These are phyloP conservation scores for Taurulus bubalis DNA, from an alignment of 2,113 vertebrate species.

Conservation along the genomic window DNA sequence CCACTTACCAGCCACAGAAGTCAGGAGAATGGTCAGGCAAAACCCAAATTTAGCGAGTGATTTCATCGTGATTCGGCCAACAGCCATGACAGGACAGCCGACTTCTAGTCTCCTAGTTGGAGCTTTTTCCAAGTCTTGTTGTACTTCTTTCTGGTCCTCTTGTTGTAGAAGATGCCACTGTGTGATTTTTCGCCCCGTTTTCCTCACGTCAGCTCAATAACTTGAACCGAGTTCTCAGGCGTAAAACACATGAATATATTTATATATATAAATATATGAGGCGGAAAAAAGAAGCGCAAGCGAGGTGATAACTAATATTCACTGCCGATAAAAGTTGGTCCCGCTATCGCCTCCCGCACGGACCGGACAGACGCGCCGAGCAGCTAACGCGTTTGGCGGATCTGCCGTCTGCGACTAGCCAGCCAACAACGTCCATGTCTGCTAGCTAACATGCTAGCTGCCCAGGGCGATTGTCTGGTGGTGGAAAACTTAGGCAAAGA, in stretches of 20 bases:
- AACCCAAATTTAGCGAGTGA: conserved; percentile 68
- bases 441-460: conserved; percentile 73
- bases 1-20: conserved; percentile 78
- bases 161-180: neutral
- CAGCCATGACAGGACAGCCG: conserved; percentile 47
- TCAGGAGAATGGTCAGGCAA: conserved; percentile 73
- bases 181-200: neutral
- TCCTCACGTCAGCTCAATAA: conserved; percentile 64
- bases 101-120: conserved; percentile 44
- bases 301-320: neutral
- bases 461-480: conserved; percentile 60
- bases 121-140: conserved; percentile 35
- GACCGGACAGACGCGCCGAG: conserved; percentile 13
- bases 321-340: conserved; percentile 5
- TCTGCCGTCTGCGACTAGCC: conserved; percentile 53
- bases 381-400: conserved; percentile 61
- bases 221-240: conserved; percentile 50
- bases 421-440: conserved; percentile 63
- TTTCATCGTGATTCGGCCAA: conserved; percentile 68
- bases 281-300: neutral
- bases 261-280: neutral
- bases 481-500: conserved; percentile 67
- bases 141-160: neutral
- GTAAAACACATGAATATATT: conserved; percentile 1
- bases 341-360: neutral